Evolutionary conservation across 2,113 vertebrate species (phyloP).

Genomic region (Oxyura jamaicensis): DNA sequence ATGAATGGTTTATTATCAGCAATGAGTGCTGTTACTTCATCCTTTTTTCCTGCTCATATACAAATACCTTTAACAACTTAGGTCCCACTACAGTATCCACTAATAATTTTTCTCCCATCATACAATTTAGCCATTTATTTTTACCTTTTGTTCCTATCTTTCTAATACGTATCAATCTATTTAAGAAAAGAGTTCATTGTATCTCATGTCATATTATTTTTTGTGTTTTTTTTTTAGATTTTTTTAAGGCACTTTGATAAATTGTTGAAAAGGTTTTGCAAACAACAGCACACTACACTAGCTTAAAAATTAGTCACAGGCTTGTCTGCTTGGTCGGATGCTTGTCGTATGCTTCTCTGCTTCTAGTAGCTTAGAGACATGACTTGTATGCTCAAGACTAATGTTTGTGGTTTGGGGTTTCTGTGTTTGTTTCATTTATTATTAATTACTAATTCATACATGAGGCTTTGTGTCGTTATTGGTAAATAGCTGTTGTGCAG

Average conservation of each 20-base stretch:
- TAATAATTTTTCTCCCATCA: background rate
- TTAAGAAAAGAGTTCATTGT: background rate
- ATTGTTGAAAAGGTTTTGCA: background rate
- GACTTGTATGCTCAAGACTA: background rate
- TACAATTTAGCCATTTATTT: background rate
- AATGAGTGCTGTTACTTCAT: background rate
- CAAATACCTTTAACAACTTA: too few relatives aligned
- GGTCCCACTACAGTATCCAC: background rate
- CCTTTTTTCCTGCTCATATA: background rate
- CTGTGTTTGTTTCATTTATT: background rate
- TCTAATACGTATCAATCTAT: background rate
- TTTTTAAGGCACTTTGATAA: background rate
- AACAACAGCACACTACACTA: background rate
- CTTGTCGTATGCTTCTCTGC: background rate
- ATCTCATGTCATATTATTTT: background rate
- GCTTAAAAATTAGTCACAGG: too few relatives aligned
- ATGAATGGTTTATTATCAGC: background rate
- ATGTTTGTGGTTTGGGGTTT: background rate
- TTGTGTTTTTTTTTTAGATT: background rate
- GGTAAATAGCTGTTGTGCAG: accelerated
- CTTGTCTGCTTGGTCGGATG: background rate
- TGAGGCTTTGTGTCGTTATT: background rate
- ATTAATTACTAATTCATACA: accelerated
- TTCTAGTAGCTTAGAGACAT: background rate
- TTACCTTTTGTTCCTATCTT: too few relatives aligned